These are phyloP conservation scores for Enteromius paludinosus DNA, from an alignment of 2,797 vertebrate species.

Conservation along the genomic window DNA sequence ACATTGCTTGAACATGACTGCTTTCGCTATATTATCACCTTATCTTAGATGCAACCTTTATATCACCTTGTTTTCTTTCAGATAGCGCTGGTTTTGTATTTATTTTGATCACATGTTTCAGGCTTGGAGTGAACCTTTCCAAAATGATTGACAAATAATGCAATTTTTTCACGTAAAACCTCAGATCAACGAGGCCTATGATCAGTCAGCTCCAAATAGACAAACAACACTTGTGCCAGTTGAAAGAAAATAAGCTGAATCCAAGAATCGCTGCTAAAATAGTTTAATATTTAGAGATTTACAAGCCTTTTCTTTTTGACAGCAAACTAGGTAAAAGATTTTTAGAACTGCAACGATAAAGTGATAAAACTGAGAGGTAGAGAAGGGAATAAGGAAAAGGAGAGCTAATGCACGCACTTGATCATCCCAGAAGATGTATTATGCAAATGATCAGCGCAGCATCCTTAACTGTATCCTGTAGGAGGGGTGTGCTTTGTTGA, in stretches of 20 bases:
- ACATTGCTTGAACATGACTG: not conserved
- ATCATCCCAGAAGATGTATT: slow-evolving; percentile 65
- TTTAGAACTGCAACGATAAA: not conserved
- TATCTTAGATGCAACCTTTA: not conserved
- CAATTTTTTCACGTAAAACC: not conserved
- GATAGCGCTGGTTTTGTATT: not conserved
- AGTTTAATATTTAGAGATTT: not conserved
- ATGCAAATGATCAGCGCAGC: slow-evolving; percentile 77
- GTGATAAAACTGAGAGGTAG: not conserved
- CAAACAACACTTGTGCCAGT: not conserved
- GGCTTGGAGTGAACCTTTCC: not conserved
- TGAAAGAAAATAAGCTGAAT: not conserved
- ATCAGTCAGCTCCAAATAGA: not conserved
- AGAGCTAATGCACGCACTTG: not conserved
- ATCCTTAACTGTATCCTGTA: slow-evolving; percentile 84
- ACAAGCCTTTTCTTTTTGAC: not conserved
- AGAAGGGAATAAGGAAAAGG: not conserved
- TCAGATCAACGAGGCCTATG: not conserved
- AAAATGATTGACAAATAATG: not conserved
- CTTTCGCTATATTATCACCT: not conserved
- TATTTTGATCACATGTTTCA: not conserved
- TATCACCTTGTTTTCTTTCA: not conserved
- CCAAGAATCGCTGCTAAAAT: not conserved
- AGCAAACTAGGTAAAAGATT: not conserved
- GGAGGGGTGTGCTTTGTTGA: slow-evolving; percentile 74